Evolutionary conservation across 2,888 invertebrate genomes (phyloP).

Genomic region (Blastobasis lacticolella): DNA sequence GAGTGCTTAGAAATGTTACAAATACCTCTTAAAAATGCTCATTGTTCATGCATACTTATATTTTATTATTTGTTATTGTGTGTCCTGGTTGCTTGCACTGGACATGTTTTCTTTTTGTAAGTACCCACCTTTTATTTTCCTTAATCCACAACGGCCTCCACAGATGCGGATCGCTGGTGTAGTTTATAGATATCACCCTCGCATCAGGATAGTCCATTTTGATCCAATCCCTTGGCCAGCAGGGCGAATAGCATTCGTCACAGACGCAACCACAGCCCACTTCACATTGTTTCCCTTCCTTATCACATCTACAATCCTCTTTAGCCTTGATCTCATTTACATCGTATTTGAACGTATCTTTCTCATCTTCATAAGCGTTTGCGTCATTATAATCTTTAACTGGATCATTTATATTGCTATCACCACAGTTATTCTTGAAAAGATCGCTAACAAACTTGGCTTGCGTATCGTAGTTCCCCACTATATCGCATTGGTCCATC

Average conservation of each 20-base stretch:
- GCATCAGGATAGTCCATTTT: constrained; percentile 83
- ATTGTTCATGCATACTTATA: too few relatives aligned
- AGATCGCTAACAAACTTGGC: constrained; percentile 54
- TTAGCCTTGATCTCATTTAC: constrained; percentile 3
- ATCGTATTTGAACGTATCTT: not conserved
- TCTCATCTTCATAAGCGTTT: not conserved
- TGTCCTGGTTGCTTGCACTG: not conserved
- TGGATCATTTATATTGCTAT: constrained; percentile 10
- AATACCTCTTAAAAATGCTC: too few relatives aligned
- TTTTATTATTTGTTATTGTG: too few relatives aligned
- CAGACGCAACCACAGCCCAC: constrained; percentile 58
- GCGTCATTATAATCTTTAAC: constrained; percentile 11
- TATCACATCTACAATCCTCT: constrained; percentile 26
- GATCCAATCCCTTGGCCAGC: constrained; percentile 93
- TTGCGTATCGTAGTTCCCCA: constrained; percentile 50
- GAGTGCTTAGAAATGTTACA: too few relatives aligned
- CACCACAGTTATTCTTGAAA: constrained; percentile 27
- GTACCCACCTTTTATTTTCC: constrained; percentile 73
- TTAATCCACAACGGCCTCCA: constrained; percentile 85
- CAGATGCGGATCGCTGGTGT: constrained; percentile 84
- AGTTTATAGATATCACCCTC: constrained; percentile 86
- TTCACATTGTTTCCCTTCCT: constrained; percentile 29
- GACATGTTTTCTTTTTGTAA: not conserved
- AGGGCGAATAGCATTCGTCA: constrained; percentile 73
- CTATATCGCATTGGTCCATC: constrained; percentile 32